A percentile compares a stretch with the other conserved stretches of the same genome.
These are phyloP conservation scores for Scaptodrosophila lebanonensis DNA, from an alignment of 1,140 invertebrate species.

Conservation along the genomic window DNA sequence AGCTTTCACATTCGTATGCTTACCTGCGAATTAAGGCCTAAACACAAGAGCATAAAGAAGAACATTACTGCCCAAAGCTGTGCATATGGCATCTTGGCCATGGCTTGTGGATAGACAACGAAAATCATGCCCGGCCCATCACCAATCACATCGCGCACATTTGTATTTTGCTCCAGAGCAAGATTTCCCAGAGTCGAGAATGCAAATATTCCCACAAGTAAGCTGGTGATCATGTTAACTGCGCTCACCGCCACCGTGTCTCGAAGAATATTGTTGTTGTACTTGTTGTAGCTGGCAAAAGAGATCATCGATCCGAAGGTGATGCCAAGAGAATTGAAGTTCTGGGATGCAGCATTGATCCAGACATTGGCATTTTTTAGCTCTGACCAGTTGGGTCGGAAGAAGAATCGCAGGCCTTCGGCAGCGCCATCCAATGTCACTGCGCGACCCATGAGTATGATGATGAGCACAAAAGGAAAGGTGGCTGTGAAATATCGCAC, in stretches of 20 bases:
- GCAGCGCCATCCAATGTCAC: conserved; percentile 89
- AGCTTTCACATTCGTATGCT: conserved; percentile 80
- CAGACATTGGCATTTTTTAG: conserved; percentile 90
- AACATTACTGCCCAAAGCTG: conserved; percentile 92
- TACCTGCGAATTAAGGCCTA: conserved; percentile 87
- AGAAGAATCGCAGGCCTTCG: conserved; percentile 88
- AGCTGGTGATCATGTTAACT: conserved; percentile 89
- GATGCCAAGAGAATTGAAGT: conserved; percentile 94
- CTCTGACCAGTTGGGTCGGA: conserved; percentile 90
- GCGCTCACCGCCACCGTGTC: conserved; percentile 89
- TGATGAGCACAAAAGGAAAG: conserved; percentile 88
- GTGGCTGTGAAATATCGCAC: conserved; percentile 92
- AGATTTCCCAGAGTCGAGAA: conserved; percentile 93
- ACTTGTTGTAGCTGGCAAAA: conserved; percentile 96
- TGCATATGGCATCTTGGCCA: conserved; percentile 91
- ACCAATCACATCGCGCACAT: conserved; percentile 88
- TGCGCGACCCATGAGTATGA: conserved; percentile 87
- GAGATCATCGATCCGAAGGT: conserved; percentile 95
- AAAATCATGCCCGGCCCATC: conserved; percentile 93
- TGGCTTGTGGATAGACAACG: conserved; percentile 92
- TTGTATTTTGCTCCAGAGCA: conserved; percentile 86
- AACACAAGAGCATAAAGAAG: conserved; percentile 93
- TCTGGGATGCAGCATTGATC: conserved; percentile 94
- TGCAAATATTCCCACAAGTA: conserved; percentile 91
- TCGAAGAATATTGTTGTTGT: conserved; percentile 92